Percentiles rank a stretch among this genome's conserved stretches.
These are phyloP conservation scores for Agrenia bidenticulata DNA, from an alignment of 2,888 invertebrate species.

Conservation along the genomic window DNA sequence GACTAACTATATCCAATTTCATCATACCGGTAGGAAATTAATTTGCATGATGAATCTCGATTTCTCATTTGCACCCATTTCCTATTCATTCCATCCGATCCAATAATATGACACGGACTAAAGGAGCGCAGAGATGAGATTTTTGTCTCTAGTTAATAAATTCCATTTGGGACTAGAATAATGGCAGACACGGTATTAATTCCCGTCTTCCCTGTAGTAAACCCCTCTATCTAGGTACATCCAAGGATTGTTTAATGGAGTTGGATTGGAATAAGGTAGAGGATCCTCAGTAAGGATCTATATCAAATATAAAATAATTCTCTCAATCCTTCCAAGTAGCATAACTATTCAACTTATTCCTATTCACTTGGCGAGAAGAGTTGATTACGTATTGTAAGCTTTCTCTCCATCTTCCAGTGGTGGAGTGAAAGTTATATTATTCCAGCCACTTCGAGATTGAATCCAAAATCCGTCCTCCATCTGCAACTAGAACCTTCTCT, in stretches of 20 bases:
- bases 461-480: not conserved
- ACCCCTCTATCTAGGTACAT: too few species aligned
- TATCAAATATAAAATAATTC: slow-evolving; percentile 19
- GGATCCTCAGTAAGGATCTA: slow-evolving; percentile 11
- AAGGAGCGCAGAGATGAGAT: not conserved
- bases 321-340: slow-evolving; percentile 14
- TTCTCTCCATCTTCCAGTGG: not conserved
- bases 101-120: not conserved
- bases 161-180: slow-evolving; percentile 1
- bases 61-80: slow-evolving; percentile 2
- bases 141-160: slow-evolving; percentile 6
- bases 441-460: not conserved
- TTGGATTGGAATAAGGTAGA: slow-evolving; percentile 11
- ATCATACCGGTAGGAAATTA: not conserved
- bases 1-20: not conserved
- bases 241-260: slow-evolving; percentile 3
- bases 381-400: slow-evolving; percentile 20
- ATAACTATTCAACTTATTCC: slow-evolving; percentile 22
- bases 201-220: too few species aligned
- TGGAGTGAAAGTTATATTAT: slow-evolving; percentile 1
- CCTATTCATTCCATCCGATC: not conserved
- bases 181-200: not conserved
- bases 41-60: slow-evolving; percentile 4
- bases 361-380: slow-evolving; percentile 16
- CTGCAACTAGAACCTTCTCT: not conserved